phyloP scores from a whole-genome alignment of 2,113 vertebrate species.

The Ramphastos sulfuratus region DNA sequence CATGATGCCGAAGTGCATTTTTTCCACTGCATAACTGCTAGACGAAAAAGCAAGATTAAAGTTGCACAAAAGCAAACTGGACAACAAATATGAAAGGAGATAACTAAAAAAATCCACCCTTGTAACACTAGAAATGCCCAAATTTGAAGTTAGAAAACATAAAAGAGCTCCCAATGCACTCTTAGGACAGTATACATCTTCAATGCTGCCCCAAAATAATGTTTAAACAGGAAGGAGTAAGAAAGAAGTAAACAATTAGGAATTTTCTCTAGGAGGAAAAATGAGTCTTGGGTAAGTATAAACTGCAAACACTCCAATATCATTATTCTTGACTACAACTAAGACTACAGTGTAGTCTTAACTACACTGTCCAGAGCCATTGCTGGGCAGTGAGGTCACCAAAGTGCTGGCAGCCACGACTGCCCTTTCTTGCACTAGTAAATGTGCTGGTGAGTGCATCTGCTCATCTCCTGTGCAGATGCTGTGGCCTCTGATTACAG shows the following conservation, averaged over 20 bases:
- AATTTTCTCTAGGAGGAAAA: background rate
- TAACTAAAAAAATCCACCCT: background rate
- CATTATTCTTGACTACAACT: background rate
- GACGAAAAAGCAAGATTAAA: background rate
- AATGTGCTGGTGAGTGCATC: background rate
- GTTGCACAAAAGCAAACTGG: background rate
- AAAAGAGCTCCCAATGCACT: background rate
- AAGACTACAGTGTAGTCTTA: too few relatives aligned
- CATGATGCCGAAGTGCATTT: background rate
- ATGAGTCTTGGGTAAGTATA: background rate
- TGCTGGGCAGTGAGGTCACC: background rate
- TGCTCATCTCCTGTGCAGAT: background rate
- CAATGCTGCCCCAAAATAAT: background rate
- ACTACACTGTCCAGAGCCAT: background rate
- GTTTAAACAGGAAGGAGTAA: background rate
- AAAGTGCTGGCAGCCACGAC: background rate
- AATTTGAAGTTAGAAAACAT: background rate
- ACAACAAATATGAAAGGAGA: background rate
- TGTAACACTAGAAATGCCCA: background rate
- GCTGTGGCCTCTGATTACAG: rapidly evolving
- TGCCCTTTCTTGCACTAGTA: background rate
- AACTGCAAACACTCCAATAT: background rate
- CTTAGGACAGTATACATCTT: background rate
- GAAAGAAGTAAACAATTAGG: background rate
- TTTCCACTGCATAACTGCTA: conserved; percentile 3